Base-by-base conservation (phyloP, 2,797 vertebrate species). In the Pangasius krempfi region DNA sequence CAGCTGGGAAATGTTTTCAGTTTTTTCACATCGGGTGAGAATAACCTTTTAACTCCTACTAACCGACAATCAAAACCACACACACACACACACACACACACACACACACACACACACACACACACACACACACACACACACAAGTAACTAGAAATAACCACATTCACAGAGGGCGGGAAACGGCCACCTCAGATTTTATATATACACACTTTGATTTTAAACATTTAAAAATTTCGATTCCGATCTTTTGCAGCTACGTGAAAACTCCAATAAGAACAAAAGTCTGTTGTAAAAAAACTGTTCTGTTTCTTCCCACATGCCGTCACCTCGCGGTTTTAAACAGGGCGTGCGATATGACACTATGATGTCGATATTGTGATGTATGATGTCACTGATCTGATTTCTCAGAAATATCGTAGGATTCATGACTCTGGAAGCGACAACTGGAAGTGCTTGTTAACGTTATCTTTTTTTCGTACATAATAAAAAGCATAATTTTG, bases 21-120 rank as follows among this genome's bases (percentile, higher is more conserved):
- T 33, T 8, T 20, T 37, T 47, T 33, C 37, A n/a, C 81, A 83
- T 68, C 6, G 2, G 20, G 37, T 9, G 47, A 44, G n/a, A 72
- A 58, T 47, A 83, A 88, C 37, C 87, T 73, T 82, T 50, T 50
- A 50, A 68, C 86, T 83, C 68, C 68, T 16, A 54, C 73, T 52
- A 54, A 79, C 44, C 22, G 33, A 58, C 47, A 82, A 25, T 60
- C 52, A 87, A 14, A 44, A 60, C 3, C 37, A 13, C 75, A 37
- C 18, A 7, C 13, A 16, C 14, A 70, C 47, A 47, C 13, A 16
- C 14, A 70, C 47, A 47, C 13, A 16, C 14, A 70, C 47, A 47
- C 13, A 16, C 14, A 70, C 47, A 47, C 13, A 16, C 14, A 70
- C 47, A 47, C 37, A 13, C 75, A 37, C 18, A 7, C 37, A 13